Evolutionary conservation across 1,140 invertebrate genomes (phyloP), one percentile per base, ranked within the genome.

Genomic region (Anastatus disparis): DNA sequence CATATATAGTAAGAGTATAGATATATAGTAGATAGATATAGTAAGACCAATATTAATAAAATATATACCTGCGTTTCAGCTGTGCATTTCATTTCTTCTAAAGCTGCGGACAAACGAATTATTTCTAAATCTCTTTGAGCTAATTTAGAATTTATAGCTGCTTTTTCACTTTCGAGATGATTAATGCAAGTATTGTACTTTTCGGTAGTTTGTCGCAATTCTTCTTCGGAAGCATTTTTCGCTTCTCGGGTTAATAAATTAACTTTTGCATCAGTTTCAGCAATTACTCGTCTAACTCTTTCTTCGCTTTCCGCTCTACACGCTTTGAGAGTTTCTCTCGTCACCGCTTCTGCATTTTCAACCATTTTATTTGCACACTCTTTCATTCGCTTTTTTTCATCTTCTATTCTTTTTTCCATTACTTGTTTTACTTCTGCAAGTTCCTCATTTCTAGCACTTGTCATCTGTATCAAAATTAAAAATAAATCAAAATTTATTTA

Each of bases 11-110:
- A n/a, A n/a, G n/a, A n/a, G n/a, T n/a, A n/a, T n/a, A n/a, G n/a
- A n/a, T n/a, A n/a, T n/a, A n/a, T n/a, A n/a, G n/a, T n/a, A n/a
- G n/a, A n/a, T n/a, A n/a, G n/a, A n/a, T n/a, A n/a, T n/a, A n/a
- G n/a, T n/a, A n/a, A n/a, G n/a, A 24, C 50, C 7, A 68, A 35
- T 48, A 58, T 52, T 29, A 35, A 35, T 35, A 35, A 35, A 35
- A 35, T 35, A 10, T 55, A 17, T 77, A 84, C 83, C 73, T 84
- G 83, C 38, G 82, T 84, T 76, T 82, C 84, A 26, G 77, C 79
- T 4, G 78, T 75, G 3, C 64, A 76, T 66, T 79, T 84, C 27
- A 85, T 44, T 55, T 83, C 81, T 38, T 85, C 81, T 0, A 85
- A 50, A 2, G 76, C 74, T 1, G 67, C 26, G 1, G 76, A 75